A percentile compares a stretch with the other conserved stretches of the same genome.
phyloP scores from a whole-genome alignment of 53 echinoderm and acorn worm species.

The Pentamera pediparva region DNA sequence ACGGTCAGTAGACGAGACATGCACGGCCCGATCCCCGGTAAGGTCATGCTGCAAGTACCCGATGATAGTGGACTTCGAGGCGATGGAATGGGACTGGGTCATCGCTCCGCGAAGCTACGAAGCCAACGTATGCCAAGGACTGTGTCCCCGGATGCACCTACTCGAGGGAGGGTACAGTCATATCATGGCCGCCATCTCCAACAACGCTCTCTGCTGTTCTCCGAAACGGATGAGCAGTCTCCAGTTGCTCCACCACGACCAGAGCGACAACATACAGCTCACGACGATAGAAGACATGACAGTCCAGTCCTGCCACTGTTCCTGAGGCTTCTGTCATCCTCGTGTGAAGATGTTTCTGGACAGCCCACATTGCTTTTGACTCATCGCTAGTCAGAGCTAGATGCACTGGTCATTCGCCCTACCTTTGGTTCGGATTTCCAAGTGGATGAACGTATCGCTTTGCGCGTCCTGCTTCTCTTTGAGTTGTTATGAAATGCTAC shows the following conservation, averaged over 20 bases:
- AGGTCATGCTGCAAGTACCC: conserved; percentile 64
- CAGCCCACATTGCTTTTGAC: too few species aligned
- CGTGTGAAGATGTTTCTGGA: too few species aligned
- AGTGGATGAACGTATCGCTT: too few species aligned
- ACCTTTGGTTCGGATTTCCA: neutral
- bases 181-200: conserved; percentile 9
- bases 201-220: conserved; percentile 69
- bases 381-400: too few species aligned
- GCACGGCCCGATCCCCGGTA: conserved; percentile 45
- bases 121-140: conserved; percentile 82
- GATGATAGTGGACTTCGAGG: conserved; percentile 62
- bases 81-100: conserved; percentile 95
- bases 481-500: too few species aligned
- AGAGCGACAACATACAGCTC: conserved; percentile 52
- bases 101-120: conserved; percentile 65
- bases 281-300: conserved; percentile 59
- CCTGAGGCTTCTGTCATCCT: conserved; percentile 23
- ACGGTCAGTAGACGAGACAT: conserved; percentile 37
- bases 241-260: conserved; percentile 58
- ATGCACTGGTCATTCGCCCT: neutral
- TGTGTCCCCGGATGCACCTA: conserved; percentile 59
- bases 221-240: conserved; percentile 54
- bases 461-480: too few species aligned
- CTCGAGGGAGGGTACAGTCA: conserved; percentile 39
- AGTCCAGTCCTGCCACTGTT: conserved; percentile 65